These are phyloP conservation scores for Amphilophus citrinellus DNA, from an alignment of 2,113 vertebrate genomes.

Conservation along the genomic window DNA sequence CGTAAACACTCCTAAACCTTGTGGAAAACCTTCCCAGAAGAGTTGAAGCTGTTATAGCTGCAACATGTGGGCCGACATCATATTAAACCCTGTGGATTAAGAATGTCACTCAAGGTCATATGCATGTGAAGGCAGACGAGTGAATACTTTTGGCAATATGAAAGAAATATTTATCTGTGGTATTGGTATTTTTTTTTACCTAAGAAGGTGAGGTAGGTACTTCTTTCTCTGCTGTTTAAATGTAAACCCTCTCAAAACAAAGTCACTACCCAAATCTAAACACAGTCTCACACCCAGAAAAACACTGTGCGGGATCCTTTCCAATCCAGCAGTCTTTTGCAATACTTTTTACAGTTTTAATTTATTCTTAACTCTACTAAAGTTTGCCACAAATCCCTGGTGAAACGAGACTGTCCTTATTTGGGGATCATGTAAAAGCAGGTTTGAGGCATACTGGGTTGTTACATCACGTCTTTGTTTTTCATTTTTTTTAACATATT, in stretches of 20 bases:
- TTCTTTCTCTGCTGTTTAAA: not conserved
- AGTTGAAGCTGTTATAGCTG: too few relatives aligned
- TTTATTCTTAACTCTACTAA: not conserved
- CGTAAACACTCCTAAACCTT: too few relatives aligned
- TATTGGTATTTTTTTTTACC: not conserved
- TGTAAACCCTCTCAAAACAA: not conserved
- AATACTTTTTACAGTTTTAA: constrained; percentile 26
- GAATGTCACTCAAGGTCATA: too few relatives aligned
- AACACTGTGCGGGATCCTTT: not conserved
- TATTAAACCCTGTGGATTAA: too few relatives aligned
- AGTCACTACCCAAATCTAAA: not conserved
- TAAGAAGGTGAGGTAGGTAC: not conserved
- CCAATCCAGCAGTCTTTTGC: not conserved
- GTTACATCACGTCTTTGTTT: not conserved
- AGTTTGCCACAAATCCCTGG: not conserved
- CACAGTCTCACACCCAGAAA: not conserved
- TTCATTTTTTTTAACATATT: not conserved
- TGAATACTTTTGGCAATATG: too few relatives aligned
- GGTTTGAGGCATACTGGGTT: not conserved
- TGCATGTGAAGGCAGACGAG: too few relatives aligned
- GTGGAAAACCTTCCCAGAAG: too few relatives aligned
- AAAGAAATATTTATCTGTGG: not conserved
- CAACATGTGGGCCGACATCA: too few relatives aligned
- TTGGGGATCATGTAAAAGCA: not conserved
- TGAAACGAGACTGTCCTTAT: not conserved